These are phyloP conservation scores for Sebastes kiyomatsui DNA, from an alignment of 2,797 vertebrate genomes.

Conservation along the genomic window DNA sequence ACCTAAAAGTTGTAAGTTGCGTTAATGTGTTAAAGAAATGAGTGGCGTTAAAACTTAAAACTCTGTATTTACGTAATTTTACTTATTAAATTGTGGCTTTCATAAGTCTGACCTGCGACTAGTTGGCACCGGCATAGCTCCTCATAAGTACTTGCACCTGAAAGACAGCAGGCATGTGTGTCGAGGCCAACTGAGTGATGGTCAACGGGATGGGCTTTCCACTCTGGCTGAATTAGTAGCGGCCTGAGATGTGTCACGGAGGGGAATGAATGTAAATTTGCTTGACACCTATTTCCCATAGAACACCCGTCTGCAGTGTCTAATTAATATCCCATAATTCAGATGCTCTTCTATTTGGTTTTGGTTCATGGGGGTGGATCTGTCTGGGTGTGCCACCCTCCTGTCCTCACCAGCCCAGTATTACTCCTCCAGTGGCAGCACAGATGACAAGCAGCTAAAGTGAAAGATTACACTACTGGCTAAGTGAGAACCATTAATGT, in stretches of 20 bases:
- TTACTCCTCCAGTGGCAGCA: constrained; percentile 29
- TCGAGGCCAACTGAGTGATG: constrained; percentile 15
- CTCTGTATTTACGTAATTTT: background rate
- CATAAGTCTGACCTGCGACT: background rate
- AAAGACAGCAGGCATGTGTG: constrained; percentile 35
- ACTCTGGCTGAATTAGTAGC: constrained; percentile 25
- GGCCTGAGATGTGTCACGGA: constrained; percentile 18
- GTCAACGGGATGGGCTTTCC: background rate
- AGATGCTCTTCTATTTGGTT: constrained; percentile 38
- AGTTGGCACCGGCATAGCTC: background rate
- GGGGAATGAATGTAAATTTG: constrained; percentile 55
- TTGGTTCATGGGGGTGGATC: constrained; percentile 23
- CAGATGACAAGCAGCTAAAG: constrained; percentile 45
- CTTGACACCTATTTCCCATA: constrained; percentile 29
- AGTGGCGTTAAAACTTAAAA: too few species aligned
- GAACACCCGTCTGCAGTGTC: constrained; percentile 20
- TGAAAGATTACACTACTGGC: constrained; percentile 62
- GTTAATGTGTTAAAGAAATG: too few species aligned
- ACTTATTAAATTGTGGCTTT: background rate
- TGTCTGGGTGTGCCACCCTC: constrained; percentile 12
- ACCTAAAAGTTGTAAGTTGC: too few species aligned
- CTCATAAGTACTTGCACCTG: constrained; percentile 16
- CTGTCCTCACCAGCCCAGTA: constrained; percentile 22
- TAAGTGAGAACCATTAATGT: constrained; percentile 68
- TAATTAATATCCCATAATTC: constrained; percentile 56